Percentiles rank a stretch among this genome's conserved stretches.
Evolutionary conservation across 2,888 invertebrate genomes (phyloP).

Genomic region (Drosophila maculinotata): DNA sequence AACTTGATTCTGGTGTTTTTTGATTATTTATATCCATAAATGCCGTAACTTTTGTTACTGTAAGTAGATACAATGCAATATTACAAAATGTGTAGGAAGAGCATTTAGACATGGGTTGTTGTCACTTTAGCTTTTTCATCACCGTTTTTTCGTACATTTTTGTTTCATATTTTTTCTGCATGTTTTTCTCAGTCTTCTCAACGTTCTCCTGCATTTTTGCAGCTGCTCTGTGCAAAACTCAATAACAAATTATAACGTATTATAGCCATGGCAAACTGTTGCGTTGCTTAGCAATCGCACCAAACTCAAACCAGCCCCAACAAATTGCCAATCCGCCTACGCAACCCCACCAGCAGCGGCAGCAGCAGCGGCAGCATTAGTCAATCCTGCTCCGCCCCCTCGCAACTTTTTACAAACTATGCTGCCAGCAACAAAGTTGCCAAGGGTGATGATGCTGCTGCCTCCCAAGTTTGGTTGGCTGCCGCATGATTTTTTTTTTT

Average conservation of each 20-base stretch:
- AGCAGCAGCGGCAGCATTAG: slow-evolving; percentile 24
- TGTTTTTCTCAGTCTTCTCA: slow-evolving; percentile 40
- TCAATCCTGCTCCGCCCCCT: slow-evolving; percentile 25
- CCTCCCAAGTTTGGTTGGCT: slow-evolving; percentile 34
- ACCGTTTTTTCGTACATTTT: slow-evolving; percentile 19
- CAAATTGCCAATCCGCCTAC: slow-evolving; percentile 61
- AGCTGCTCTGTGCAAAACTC: slow-evolving; percentile 82
- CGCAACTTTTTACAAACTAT: slow-evolving; percentile 67
- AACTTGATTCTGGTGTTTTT: no score
- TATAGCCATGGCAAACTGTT: slow-evolving; percentile 85
- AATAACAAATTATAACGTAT: slow-evolving; percentile 84
- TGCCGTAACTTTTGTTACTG: no score
- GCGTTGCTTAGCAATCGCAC: slow-evolving; percentile 82
- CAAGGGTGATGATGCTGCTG: slow-evolving; percentile 72
- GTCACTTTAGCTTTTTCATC: neutral
- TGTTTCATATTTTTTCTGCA: slow-evolving; percentile 41
- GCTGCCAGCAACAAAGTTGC: slow-evolving; percentile 76
- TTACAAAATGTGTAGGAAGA: no score
- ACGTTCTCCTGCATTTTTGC: slow-evolving; percentile 69
- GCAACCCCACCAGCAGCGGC: slow-evolving; percentile 21
- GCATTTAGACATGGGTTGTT: slow-evolving; percentile 11
- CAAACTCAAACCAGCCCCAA: slow-evolving; percentile 23
- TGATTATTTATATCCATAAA: no score
- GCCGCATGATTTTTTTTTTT: slow-evolving; percentile 30
- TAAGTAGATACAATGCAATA: no score